Evolutionary conservation across 2,797 vertebrate genomes (phyloP), one percentile per base, ranked within the genome.

Genomic region (Trachurus trachurus): DNA sequence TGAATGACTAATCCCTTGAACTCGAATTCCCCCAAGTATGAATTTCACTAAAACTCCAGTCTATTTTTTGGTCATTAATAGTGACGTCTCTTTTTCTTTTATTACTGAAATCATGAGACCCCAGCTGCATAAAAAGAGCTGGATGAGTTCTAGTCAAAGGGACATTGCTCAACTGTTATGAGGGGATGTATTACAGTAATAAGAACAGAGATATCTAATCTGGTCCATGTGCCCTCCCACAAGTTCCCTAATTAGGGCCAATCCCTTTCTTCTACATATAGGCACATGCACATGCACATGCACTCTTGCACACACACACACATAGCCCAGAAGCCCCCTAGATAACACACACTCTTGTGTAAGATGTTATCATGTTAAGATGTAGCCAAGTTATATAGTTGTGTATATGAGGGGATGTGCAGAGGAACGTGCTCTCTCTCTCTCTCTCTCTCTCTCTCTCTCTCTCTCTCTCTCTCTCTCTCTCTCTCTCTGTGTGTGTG

Each of bases 241-340:
- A 73, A 16, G 9, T 42, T 58, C 19, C 45, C 56, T 73, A 52
- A 82, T 66, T 37, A 49, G 39, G 57, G 67, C 59, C 77, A 76
- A 56, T 69, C 31, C 47, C 4, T 47, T 1, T 53, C 12, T 42
- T 34, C 26, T 26, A 26, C 26, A 26, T 26, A 26, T 26, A 26
- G 26, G 26, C 26, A 26, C 26, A 26, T 34, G 31, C 31, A 34
- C 31, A 34, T 34, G 31, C 31, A 34, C 31, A 34, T 34, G 31
- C 19, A 66, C 37, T 66, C 16, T 57, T 44, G 9, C 53, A 17
- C 5, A 34, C 45, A 13, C 34, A 31, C 19, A 37, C 50, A 26
- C 52, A n/a, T n/a, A n/a, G n/a, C n/a, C n/a, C n/a, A n/a, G n/a
- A n/a, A n/a, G n/a, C 26, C 26, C 26, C 26, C 26, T 19, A n/a